These are phyloP conservation scores for Steinernema feltiae DNA, from an alignment of 1,140 invertebrate species.

Conservation along the genomic window DNA sequence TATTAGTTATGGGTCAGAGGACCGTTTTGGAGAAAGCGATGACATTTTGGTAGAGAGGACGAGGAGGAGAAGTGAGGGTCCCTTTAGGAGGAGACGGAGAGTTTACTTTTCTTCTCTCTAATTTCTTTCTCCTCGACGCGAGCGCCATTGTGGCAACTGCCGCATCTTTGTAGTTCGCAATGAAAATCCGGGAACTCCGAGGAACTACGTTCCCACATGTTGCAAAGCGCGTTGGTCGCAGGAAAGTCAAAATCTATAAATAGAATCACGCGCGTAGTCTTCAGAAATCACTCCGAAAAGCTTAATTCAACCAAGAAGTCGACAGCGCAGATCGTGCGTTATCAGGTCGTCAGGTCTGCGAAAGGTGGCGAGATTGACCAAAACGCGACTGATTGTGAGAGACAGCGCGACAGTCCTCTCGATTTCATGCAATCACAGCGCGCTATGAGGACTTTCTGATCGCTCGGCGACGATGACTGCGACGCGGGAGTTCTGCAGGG, in stretches of 20 bases:
- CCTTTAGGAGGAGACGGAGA: neutral
- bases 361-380: too few species aligned
- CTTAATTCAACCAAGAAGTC: neutral
- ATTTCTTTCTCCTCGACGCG: neutral
- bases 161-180: neutral
- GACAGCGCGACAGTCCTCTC: neutral
- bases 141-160: neutral
- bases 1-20: neutral
- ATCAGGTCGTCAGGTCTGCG: too few species aligned
- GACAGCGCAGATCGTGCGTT: neutral
- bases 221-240: neutral
- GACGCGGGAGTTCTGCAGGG: neutral
- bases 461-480: neutral
- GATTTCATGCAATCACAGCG: neutral
- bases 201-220: slow-evolving; percentile 4
- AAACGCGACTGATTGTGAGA: too few species aligned
- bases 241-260: neutral
- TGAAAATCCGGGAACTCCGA: neutral
- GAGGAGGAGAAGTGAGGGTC: too few species aligned
- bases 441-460: neutral
- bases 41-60: neutral
- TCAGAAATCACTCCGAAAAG: neutral
- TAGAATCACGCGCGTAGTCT: neutral
- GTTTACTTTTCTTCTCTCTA: neutral
- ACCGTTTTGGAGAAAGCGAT: neutral